Evolutionary conservation across 2,888 invertebrate genomes (phyloP), one percentile per base, ranked within the genome.

Genomic region (Agapostemon virescens): DNA sequence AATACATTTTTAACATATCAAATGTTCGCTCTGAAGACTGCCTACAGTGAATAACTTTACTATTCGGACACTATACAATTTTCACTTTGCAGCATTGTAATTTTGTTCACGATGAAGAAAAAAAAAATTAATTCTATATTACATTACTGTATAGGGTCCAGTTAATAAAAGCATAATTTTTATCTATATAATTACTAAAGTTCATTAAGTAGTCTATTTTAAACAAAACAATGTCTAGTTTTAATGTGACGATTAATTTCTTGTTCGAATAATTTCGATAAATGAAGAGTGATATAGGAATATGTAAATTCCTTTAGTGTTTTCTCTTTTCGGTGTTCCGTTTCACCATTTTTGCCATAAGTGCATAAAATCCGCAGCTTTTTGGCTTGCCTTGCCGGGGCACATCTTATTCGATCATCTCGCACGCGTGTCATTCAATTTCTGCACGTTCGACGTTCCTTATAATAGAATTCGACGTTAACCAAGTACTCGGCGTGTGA

Each of bases 381-480:
- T 38, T 38, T 11, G 0, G n/a, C 11, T 49, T n/a, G n/a, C 2
- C 3, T 49, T 4, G n/a, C n/a, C 49, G 49, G 1, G 20, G n/a
- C n/a, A 49, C 49, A n/a, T 49, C 26, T 55, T 55, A 26, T 26
- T 55, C 26, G 55, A 55, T 55, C 55, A 26, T 23, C 15, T 55
- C 23, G 13, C 55, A 7, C 23, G 26, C 15, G 26, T 55, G 55
- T 26, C 55, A 26, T 15, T 42, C 52, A 49, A 40, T 52, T 72
- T 23, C 26, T 55, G 55, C 55, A 26, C 69, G 40, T 20, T 33
- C n/a, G 20, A 23, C 36, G 49, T 30, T 52, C 38, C 26, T 36
- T 55, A 15, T 63, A 70, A 75, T 64, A 40, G 52, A 26, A 70
- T 64, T 52, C 63, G 63, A 70, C 61, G 63, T 63, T 55, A 71